Base-by-base conservation (phyloP, 2,888 invertebrate genomes). In the Odiellus spinosus region DNA sequence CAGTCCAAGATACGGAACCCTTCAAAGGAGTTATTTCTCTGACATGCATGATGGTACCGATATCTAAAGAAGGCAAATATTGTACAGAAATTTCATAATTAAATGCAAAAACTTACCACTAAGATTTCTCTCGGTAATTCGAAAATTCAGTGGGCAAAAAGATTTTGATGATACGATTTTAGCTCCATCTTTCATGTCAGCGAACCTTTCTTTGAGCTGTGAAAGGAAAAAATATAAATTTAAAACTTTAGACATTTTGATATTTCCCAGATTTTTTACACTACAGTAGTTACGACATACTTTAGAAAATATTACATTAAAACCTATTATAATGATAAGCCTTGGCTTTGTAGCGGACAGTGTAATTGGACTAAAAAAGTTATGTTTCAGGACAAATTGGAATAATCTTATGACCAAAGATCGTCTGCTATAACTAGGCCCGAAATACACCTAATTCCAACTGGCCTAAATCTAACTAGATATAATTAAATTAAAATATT, bases 1-100 rank as follows among this genome's bases (percentile, higher is more conserved):
- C 90, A 51, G 98, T 98, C 98, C 98, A 98, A 17, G 95, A 96
- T 51, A 96, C 95, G 11, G 91, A 90, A 55, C 91, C 91, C 63
- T 38, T 35, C 15, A 46, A 34, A 17, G 95, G 91, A 54, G 88
- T 82, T 78, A 98, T 82, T 71, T 95, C 93, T 55, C 82, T 82
- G 39, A 98, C 91, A 67, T 93, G 90, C 87, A 98, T 91, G 61
- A 99, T 96, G 53, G 95, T 88, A 57, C 95, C 95, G 64, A 98
- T 93, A 70, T 98, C 80, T 77, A 65, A 42, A 42, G 15, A 15
- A 11, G 21, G 14, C 15, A 38, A 38, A 17, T 18, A 10, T 17
- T 38, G 8, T 38, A 38, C 14, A 38, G 35, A 17, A 44, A 32
- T 17, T 10, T 3, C 43, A 19, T 43, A 32, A 46, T n/a, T 11